phyloP scores from a whole-genome alignment of 2,888 invertebrate genomes.

The Diplazon laetatorius region DNA sequence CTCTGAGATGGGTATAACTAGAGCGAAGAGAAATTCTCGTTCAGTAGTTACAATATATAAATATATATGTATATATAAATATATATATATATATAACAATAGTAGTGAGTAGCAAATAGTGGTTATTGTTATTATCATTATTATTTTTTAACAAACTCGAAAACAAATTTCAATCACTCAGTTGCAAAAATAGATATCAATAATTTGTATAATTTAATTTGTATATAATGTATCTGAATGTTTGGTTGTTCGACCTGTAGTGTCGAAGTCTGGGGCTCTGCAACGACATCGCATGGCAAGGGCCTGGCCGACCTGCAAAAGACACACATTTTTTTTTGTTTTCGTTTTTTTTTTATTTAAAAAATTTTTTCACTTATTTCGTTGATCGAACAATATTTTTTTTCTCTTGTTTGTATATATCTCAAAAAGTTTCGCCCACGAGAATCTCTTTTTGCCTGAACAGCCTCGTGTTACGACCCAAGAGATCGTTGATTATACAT shows the following conservation, averaged over 20 bases:
- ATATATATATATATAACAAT: slow-evolving; percentile 22
- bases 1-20: slow-evolving; percentile 71
- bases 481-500: slow-evolving; percentile 1
- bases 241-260: slow-evolving; percentile 87
- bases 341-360: too few species aligned
- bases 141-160: slow-evolving; percentile 29
- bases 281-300: slow-evolving; percentile 82
- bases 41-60: slow-evolving; percentile 54
- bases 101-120: slow-evolving; percentile 43
- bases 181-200: slow-evolving; percentile 62
- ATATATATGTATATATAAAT: background rate
- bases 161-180: slow-evolving; percentile 54
- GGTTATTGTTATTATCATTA: slow-evolving; percentile 20
- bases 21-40: slow-evolving; percentile 66
- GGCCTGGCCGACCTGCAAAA: slow-evolving; percentile 81
- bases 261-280: slow-evolving; percentile 88
- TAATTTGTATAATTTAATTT: slow-evolving; percentile 56
- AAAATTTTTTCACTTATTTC: slow-evolving; percentile 50
- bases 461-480: slow-evolving; percentile 26
- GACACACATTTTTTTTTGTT: slow-evolving; percentile 74
- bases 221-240: slow-evolving; percentile 68
- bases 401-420: slow-evolving; percentile 26
- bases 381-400: slow-evolving; percentile 22
- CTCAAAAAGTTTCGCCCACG: slow-evolving; percentile 36
- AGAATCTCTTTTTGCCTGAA: slow-evolving; percentile 57